Conservation (phyloP, 2,113 vertebrate species). For the Neodontobutis hainanensis region DNA sequence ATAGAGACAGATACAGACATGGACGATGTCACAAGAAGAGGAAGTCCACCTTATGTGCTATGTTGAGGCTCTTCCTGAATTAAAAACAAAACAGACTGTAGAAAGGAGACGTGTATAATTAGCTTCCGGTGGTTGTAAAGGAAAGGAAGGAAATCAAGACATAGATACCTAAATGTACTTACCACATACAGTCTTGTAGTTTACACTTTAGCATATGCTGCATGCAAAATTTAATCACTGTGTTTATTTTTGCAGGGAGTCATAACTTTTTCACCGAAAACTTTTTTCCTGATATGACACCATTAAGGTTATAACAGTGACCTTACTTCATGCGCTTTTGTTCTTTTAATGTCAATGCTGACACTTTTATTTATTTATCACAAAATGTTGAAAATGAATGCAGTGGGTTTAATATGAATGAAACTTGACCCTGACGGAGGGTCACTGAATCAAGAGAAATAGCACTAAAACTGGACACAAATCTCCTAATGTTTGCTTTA, state of each 20-base stretch:
- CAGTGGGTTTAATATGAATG: neutral
- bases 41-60: slow-evolving; percentile 17
- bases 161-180: neutral
- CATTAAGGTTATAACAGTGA: neutral
- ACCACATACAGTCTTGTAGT: too few relatives aligned
- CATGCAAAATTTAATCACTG: too few relatives aligned
- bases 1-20: slow-evolving; percentile 18
- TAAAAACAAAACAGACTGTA: slow-evolving; percentile 22
- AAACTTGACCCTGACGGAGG: slow-evolving; percentile 1
- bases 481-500: slow-evolving; percentile 43
- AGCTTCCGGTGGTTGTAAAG: slow-evolving; percentile 10
- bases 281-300: neutral
- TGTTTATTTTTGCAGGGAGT: too few relatives aligned
- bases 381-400: slow-evolving; percentile 9
- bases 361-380: slow-evolving; percentile 6
- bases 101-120: slow-evolving; percentile 7
- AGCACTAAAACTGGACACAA: slow-evolving; percentile 29
- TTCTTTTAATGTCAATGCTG: neutral
- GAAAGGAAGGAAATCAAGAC: neutral
- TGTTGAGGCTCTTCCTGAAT: slow-evolving; percentile 16
- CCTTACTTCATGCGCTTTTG: neutral
- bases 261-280: too few relatives aligned
- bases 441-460: slow-evolving; percentile 18
- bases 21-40: slow-evolving; percentile 32
- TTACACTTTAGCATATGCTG: too few relatives aligned